These are phyloP conservation scores for Chionis minor DNA, from an alignment of 2,113 vertebrate genomes.

Conservation along the genomic window DNA sequence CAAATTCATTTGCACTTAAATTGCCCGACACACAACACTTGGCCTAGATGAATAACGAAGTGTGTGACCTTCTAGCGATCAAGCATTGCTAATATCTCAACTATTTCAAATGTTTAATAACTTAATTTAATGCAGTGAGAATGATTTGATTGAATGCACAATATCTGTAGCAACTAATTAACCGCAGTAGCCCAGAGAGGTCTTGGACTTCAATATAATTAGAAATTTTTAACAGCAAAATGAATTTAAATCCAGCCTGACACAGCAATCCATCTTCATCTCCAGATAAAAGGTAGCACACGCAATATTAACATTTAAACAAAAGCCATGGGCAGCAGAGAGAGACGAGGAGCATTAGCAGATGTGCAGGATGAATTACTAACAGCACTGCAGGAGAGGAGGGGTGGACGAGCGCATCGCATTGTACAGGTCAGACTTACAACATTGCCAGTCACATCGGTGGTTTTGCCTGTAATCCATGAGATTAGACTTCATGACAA, in stretches of 20 bases:
- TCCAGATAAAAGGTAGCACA: conserved; percentile 39
- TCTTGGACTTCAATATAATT: conserved; percentile 54
- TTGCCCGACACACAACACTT: not conserved
- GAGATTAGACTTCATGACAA: not conserved
- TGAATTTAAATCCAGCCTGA: conserved; percentile 48
- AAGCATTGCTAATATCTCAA: conserved; percentile 32
- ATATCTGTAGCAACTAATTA: conserved; percentile 51
- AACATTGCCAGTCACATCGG: not conserved
- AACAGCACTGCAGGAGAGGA: not conserved
- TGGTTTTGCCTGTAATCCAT: not conserved
- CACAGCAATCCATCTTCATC: conserved; percentile 48
- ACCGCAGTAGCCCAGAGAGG: conserved; percentile 25
- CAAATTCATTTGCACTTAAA: conserved; percentile 39
- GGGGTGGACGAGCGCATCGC: not conserved
- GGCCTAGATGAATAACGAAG: conserved; percentile 9
- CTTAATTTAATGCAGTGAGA: conserved; percentile 48
- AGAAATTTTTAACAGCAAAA: conserved; percentile 39
- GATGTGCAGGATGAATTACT: conserved; percentile 32
- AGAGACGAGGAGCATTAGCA: conserved; percentile 19
- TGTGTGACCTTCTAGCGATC: conserved; percentile 1
- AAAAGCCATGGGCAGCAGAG: not conserved
- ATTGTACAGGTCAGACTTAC: not conserved
- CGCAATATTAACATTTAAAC: conserved; percentile 23
- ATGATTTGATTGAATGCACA: conserved; percentile 10
- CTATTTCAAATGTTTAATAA: conserved; percentile 40